Percentiles rank a stretch among this genome's conserved stretches.
phyloP scores from a whole-genome alignment of 2,113 vertebrate species.

The Oophaga pumilio region DNA sequence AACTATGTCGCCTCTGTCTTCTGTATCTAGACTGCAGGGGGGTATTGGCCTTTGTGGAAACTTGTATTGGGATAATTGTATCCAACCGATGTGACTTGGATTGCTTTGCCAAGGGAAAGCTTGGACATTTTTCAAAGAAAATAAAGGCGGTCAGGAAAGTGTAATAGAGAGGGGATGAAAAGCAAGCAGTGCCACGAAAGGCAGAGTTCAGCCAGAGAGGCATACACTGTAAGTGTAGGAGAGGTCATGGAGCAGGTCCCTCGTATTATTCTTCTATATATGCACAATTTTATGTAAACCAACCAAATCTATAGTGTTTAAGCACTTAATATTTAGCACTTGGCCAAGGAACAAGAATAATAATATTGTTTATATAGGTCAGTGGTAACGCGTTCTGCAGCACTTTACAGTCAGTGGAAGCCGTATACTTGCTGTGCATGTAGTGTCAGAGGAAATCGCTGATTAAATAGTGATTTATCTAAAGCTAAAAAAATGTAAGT shows the following conservation, averaged over 20 bases:
- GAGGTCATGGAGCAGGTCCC: not conserved
- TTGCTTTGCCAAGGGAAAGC: slow-evolving; percentile 60
- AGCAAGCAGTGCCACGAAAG: slow-evolving; percentile 9
- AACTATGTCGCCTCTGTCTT: slow-evolving; percentile 34
- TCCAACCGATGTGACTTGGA: slow-evolving; percentile 59
- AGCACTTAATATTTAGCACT: not conserved
- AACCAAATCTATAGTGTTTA: not conserved
- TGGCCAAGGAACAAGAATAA: not conserved
- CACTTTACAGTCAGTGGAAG: not conserved
- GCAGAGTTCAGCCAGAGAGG: slow-evolving; percentile 44
- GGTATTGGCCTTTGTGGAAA: slow-evolving; percentile 37
- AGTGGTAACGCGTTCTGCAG: not conserved
- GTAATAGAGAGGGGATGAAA: slow-evolving; percentile 49
- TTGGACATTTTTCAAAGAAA: slow-evolving; percentile 63
- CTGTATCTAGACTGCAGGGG: slow-evolving; percentile 33
- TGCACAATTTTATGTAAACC: not conserved
- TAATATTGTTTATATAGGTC: not conserved
- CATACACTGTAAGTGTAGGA: slow-evolving; percentile 32
- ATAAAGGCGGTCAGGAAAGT: slow-evolving; percentile 56
- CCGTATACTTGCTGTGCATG: not conserved
- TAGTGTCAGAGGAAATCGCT: not conserved
- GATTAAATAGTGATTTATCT: not conserved
- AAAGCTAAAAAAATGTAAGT: not conserved
- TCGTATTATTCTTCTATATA: not conserved
- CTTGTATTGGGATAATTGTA: slow-evolving; percentile 55